phyloP scores from a whole-genome alignment of 2,888 invertebrate genomes.

The Cinara cedri region DNA sequence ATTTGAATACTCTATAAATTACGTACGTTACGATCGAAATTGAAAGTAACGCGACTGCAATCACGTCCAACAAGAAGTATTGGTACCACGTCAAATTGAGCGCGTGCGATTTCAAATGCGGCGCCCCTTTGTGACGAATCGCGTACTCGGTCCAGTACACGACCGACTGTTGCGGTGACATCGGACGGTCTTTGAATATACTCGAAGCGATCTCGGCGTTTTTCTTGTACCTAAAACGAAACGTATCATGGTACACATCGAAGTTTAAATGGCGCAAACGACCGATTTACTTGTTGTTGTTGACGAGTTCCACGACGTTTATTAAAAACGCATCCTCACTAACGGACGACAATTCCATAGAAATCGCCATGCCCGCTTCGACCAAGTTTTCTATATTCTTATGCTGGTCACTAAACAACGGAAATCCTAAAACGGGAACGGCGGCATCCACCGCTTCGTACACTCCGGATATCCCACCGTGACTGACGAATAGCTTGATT shows the following conservation, averaged over 20 bases:
- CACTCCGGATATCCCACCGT: too few relatives aligned
- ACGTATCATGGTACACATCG: too few relatives aligned
- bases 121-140: slow-evolving; percentile 78
- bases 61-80: slow-evolving; percentile 16
- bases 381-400: slow-evolving; percentile 4
- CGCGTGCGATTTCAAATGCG: slow-evolving; percentile 67
- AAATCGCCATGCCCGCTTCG: slow-evolving; percentile 5
- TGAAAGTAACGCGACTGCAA: background rate
- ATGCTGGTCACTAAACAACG: background rate
- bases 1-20: too few relatives aligned
- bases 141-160: slow-evolving; percentile 89
- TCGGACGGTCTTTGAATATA: slow-evolving; percentile 80
- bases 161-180: slow-evolving; percentile 76
- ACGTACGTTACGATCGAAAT: background rate
- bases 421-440: too few relatives aligned
- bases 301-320: background rate
- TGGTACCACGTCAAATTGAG: background rate
- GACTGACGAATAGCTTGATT: too few relatives aligned
- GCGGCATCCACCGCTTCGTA: too few relatives aligned
- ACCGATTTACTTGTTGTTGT: background rate
- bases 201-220: too few relatives aligned
- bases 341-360: background rate
- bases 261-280: too few relatives aligned
- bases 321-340: background rate
- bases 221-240: too few relatives aligned